Base-by-base conservation (phyloP, 2,113 vertebrate genomes). In the Tetrao urogallus region DNA sequence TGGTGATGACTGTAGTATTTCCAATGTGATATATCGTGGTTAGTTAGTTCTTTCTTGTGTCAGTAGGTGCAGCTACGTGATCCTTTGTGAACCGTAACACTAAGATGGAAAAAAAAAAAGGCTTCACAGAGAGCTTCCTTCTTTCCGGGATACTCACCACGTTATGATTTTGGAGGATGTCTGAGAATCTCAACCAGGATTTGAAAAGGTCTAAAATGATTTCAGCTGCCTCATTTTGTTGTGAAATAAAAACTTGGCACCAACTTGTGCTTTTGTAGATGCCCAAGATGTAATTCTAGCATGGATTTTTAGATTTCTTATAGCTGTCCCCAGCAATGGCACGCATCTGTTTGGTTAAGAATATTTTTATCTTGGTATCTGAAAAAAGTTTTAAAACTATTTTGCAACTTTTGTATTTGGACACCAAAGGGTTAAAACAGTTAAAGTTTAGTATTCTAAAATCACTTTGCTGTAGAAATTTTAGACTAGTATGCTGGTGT, bases 341-440 rank as follows among this genome's bases (percentile, higher is more conserved):
- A 63, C 74, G 15, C 32, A 3, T 90, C 54, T 84, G 25, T 92
- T 91, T 83, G 82, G 19, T 86, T 94, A 90, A 94, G 86, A 93
- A 50, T 94, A 52, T 77, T 97, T 96, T 95, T 86, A 65, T 93
- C 65, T 66, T 90, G 60, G 71, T 97, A 94, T 95, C 38, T 96
- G 75, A 86, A 82, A 94, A 83, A 72, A 61, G 6, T 54, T 38
- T 89, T 79, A 36, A 90, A 93, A 93, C 83, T 74, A 92, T 96
- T 92, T 95, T 48, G 91, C 86, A 82, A 34, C 81, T 92, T 94
- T 30, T 92, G 58, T 95, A 96, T 96, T 97, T 98, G 97, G 97
- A 98, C 96, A 97, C 97, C 98, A 98, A 98, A 98, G 98, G 98
- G 98, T 98, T 98, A 98, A 98, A 98, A 97, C 95, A 85, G 91